Conservation (phyloP, 2,888 invertebrate species). For the Drosophila rubida region DNA sequence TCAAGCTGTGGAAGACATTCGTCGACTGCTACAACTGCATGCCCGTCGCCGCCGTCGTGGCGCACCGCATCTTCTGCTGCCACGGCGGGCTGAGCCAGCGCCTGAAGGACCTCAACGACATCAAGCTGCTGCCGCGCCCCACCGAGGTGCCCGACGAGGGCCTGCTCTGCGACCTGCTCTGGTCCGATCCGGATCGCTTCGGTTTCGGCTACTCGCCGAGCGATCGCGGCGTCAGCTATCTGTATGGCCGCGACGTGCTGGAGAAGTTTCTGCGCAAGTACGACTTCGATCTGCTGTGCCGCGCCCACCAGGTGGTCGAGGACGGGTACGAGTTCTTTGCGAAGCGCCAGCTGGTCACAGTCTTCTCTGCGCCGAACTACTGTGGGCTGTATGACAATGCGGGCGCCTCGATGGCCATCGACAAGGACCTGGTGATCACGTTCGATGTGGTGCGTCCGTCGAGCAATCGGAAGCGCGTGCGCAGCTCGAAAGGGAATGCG, state of each 20-base stretch:
- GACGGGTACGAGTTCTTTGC: constrained; percentile 99
- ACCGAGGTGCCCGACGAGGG: constrained; percentile 99
- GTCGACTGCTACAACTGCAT: constrained; percentile 92
- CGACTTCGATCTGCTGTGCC: constrained; percentile 98
- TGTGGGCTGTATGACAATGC: constrained; percentile 99
- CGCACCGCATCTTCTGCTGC: constrained; percentile 90
- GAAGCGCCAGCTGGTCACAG: constrained; percentile 97
- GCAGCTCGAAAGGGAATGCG: background rate
- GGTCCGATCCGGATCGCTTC: constrained; percentile 97
- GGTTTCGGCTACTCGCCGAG: constrained; percentile 99
- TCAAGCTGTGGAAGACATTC: constrained; percentile 99
- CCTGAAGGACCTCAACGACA: constrained; percentile 97
- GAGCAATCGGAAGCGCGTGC: background rate
- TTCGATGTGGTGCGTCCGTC: constrained; percentile 85
- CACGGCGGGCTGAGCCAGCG: constrained; percentile 93
- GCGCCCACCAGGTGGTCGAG: constrained; percentile 98
- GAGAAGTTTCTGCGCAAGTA: constrained; percentile 89
- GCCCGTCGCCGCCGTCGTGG: constrained; percentile 94
- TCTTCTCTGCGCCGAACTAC: constrained; percentile 99
- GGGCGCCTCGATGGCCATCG: constrained; percentile 99
- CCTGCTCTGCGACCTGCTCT: constrained; percentile 95
- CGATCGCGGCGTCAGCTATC: constrained; percentile 83
- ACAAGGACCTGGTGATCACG: constrained; percentile 98
- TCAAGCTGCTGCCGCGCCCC: constrained; percentile 96
- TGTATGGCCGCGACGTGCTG: constrained; percentile 91